Conservation (phyloP, 92 coral and sea anemone species). For the Epizoanthus illoricatus region DNA sequence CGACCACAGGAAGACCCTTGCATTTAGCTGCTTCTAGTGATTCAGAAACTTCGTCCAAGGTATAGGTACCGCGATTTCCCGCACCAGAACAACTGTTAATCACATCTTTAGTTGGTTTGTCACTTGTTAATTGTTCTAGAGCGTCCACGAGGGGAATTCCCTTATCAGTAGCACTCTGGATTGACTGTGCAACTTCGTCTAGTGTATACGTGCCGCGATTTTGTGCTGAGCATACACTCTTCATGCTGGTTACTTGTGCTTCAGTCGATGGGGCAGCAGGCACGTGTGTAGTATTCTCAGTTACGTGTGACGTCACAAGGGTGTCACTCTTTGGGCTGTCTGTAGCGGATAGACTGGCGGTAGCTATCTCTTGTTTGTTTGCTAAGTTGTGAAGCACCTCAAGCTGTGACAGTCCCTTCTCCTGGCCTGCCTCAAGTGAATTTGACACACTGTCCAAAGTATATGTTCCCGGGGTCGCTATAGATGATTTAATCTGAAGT, state of each 20-base stretch:
- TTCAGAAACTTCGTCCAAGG: conserved; percentile 33
- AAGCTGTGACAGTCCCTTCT: conserved; percentile 46
- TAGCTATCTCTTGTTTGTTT: conserved; percentile 4
- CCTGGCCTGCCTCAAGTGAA: conserved; percentile 47
- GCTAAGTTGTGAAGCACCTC: conserved; percentile 31
- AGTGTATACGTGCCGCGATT: conserved; percentile 69
- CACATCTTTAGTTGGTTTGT: neutral
- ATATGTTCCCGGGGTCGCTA: conserved; percentile 12
- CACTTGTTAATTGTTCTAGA: conserved; percentile 46
- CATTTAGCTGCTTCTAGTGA: conserved; percentile 49
- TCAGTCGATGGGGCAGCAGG: conserved; percentile 8
- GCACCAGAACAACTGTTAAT: neutral
- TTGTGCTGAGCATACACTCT: neutral
- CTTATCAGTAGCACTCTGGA: conserved; percentile 59
- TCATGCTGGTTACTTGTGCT: neutral
- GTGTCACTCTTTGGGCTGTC: neutral
- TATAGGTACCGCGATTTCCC: conserved; percentile 20
- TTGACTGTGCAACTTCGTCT: conserved; percentile 67
- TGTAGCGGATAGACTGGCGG: neutral
- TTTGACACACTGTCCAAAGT: conserved; percentile 46
- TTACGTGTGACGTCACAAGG: neutral
- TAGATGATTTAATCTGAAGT: neutral
- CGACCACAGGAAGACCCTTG: conserved; percentile 44
- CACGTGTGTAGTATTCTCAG: neutral
- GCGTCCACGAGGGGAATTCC: conserved; percentile 73